Conservation (phyloP, 2,888 invertebrate species). For the Leptinotarsa tumamoca region DNA sequence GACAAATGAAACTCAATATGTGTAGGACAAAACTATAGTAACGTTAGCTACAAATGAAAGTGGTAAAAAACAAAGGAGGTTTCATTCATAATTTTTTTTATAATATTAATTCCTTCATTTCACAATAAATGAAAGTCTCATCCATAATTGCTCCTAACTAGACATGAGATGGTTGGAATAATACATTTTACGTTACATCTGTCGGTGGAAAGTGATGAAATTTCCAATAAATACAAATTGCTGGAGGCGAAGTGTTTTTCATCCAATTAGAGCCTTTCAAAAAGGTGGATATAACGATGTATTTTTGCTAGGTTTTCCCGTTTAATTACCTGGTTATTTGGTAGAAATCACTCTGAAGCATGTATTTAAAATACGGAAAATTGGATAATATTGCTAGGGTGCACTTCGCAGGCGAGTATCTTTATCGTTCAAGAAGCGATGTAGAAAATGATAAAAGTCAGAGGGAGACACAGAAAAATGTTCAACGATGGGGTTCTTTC, state of each 20-base stretch:
- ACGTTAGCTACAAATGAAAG: too few species aligned
- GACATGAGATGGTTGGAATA: conserved; percentile 46
- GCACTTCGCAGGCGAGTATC: not conserved
- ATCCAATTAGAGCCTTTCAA: conserved; percentile 24
- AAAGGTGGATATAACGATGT: not conserved
- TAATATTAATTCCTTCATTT: not conserved
- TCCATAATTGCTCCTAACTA: not conserved
- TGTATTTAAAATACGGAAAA: not conserved
- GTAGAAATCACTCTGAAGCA: not conserved
- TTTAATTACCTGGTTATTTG: not conserved
- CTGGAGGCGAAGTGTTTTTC: conserved; percentile 36
- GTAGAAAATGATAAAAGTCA: not conserved
- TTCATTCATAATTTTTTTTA: too few species aligned
- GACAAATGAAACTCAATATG: too few species aligned
- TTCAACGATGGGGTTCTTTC: not conserved
- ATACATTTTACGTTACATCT: conserved; percentile 50
- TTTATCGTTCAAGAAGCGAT: not conserved
- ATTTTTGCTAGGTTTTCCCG: not conserved
- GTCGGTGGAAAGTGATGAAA: conserved; percentile 50
- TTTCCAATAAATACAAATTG: conserved; percentile 53
- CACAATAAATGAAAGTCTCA: not conserved
- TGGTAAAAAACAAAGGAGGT: too few species aligned
- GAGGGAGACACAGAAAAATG: not conserved
- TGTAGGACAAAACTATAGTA: too few species aligned
- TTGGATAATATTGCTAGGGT: not conserved